Conservation (phyloP, 2,113 vertebrate genomes). For the Stegostoma tigrinum region DNA sequence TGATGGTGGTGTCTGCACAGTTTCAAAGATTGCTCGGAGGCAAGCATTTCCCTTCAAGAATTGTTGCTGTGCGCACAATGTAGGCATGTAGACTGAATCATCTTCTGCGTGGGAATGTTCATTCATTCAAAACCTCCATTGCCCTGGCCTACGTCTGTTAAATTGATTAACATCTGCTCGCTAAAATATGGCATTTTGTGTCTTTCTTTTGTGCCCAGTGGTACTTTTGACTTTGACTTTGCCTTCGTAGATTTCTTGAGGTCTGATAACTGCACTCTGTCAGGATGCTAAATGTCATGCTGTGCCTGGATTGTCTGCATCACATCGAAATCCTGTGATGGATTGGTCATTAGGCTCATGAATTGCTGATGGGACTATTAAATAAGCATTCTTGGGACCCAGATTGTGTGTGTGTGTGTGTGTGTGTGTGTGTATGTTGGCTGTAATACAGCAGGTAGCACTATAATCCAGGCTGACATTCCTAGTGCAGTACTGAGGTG, state of each 20-base stretch:
- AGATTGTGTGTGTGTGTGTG: neutral
- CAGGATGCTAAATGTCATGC: neutral
- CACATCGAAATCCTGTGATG: neutral
- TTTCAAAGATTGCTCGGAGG: neutral
- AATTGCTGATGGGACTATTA: neutral
- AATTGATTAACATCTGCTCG: neutral
- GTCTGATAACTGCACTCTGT: neutral
- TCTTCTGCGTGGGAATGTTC: neutral
- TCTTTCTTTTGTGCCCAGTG: neutral
- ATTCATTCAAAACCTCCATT: neutral
- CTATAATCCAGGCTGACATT: neutral
- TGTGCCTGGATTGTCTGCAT: neutral
- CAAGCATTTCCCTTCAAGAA: neutral
- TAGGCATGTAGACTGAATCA: neutral
- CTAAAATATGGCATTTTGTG: neutral
- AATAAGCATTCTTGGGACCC: neutral
- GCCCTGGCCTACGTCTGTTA: neutral
- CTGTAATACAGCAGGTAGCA: neutral
- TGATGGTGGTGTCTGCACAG: neutral
- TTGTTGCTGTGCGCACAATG: neutral
- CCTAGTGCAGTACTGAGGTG: neutral
- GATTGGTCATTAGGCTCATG: neutral
- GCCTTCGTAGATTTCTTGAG: neutral
- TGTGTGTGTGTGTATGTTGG: neutral
- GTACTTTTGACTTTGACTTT: neutral